Base-by-base conservation (phyloP, 2,113 vertebrate genomes). In the Alces alces region DNA sequence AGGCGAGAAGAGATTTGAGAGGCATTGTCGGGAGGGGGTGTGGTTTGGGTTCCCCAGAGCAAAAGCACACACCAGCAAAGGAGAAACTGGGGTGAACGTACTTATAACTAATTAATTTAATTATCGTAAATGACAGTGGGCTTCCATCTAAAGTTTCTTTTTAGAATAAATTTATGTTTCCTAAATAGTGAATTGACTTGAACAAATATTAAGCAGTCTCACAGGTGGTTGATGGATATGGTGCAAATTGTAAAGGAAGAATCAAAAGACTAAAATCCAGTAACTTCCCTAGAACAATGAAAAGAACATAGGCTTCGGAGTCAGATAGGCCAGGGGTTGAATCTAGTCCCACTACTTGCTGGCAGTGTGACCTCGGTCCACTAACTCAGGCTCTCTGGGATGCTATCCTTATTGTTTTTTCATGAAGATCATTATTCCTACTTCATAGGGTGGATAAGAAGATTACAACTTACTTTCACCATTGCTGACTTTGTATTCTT, bases 141-240 rank as follows among this genome's bases (percentile, higher is more conserved):
- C 85, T 97, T 96, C 57, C 93, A 93, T 47, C 39, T 52, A 45
- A 90, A 80, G 66, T 86, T 93, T 85, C 64, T 94, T 92, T 90
- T 43, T 33, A 96, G 54, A 91, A 85, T 39, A 89, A 55, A 70
- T 70, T 16, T 54, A 19, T 88, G 12, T 86, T 91, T 93, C 89
- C 6, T 7, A 91, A 78, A 87, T 86, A 15, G 33, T 60, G 50
- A 93, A 33, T 83, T 92, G 21, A 95, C 47, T 93, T 80, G 36
- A 82, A 84, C 87, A 97, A n/a, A 54, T 80, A 50, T 15, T 96
- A 70, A 47, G 27, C 47, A 89, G 89, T 80, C 39, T 92, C 66
- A 92, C 9, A 76, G 52, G 55, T 93, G 39, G 78, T 43, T 91
- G 93, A 79, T 91, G 19, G 28, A 47, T 70, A 14, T 10, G 36